Evolutionary conservation across 2,888 invertebrate species (phyloP).

Genomic region (Philaethria dido): DNA sequence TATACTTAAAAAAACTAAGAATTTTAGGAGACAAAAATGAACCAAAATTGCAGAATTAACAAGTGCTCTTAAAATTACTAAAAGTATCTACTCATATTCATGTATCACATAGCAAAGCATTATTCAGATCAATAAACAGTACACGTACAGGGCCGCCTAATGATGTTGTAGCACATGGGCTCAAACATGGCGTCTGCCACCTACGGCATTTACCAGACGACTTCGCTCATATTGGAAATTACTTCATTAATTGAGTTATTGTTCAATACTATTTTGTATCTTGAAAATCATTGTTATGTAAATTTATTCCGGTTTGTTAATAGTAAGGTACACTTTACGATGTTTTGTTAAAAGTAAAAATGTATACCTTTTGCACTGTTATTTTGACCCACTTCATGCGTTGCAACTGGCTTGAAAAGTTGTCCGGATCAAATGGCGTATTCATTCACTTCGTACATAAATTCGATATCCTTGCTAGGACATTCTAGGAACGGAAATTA

Average conservation of each 20-base stretch:
- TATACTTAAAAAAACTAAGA: too few relatives aligned
- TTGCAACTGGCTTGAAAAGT: too few relatives aligned
- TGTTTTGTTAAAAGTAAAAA: neutral
- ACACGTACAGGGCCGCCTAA: slow-evolving; percentile 46
- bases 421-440: too few relatives aligned
- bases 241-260: slow-evolving; percentile 31
- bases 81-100: neutral
- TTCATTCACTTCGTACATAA: too few relatives aligned
- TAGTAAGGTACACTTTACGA: neutral
- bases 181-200: slow-evolving; percentile 43
- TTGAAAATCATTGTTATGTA: neutral
- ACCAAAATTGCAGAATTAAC: too few relatives aligned
- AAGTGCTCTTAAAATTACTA: too few relatives aligned
- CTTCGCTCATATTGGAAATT: slow-evolving; percentile 38
- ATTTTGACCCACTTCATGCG: too few relatives aligned
- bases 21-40: too few relatives aligned
- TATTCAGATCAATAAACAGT: slow-evolving; percentile 46
- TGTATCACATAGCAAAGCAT: slow-evolving; percentile 28
- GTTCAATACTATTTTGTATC: neutral
- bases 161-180: slow-evolving; percentile 49
- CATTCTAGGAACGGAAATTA: too few relatives aligned
- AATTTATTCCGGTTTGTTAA: neutral
- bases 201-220: slow-evolving; percentile 33
- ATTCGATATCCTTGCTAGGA: too few relatives aligned
- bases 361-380: too few relatives aligned